Evolutionary conservation across 2,888 invertebrate genomes (phyloP), one percentile per base, ranked within the genome.

Genomic region (Calameuta pallipes): DNA sequence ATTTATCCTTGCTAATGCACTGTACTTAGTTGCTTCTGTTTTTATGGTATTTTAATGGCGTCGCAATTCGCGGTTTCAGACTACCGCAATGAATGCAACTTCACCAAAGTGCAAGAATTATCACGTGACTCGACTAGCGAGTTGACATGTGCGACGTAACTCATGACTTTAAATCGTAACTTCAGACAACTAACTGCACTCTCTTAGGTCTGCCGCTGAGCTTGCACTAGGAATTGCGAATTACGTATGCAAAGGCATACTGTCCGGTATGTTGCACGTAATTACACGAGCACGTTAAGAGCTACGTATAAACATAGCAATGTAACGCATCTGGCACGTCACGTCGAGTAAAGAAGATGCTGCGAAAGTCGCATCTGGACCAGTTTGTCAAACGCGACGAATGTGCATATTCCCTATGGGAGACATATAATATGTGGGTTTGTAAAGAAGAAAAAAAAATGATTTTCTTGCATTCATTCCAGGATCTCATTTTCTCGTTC

Each of bases 261-360:
- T 15, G 74, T 74, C 74, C 74, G 74, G 36, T 74, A 23, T 74
- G 74, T 74, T 36, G 74, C 35, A 30, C n/a, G 74, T 74, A 74
- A 74, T 74, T 74, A 34, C 74, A 74, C 36, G 23, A 23, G 35
- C 31, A 12, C 74, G 33, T 74, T 74, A 31, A 34, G 33, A 56
- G 23, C 56, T 56, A 56, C 56, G 56, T 56, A 56, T 23, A 56
- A 56, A 56, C 56, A 56, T 56, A 9, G 56, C 56, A 9, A 23
- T 23, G 56, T 23, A 56, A 56, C 23, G 23, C 23, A 56, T 56
- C 56, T 56, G 56, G 56, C 56, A 56, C 56, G 23, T 56, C 56
- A 23, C 9, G 23, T 23, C 56, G 56, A 23, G 23, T 15, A 56
- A 56, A 23, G 56, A 56, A 56, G 56, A 56, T 56, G 23, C 56